Conservation (phyloP, 2,797 vertebrate species). For the Pristis pectinata region DNA sequence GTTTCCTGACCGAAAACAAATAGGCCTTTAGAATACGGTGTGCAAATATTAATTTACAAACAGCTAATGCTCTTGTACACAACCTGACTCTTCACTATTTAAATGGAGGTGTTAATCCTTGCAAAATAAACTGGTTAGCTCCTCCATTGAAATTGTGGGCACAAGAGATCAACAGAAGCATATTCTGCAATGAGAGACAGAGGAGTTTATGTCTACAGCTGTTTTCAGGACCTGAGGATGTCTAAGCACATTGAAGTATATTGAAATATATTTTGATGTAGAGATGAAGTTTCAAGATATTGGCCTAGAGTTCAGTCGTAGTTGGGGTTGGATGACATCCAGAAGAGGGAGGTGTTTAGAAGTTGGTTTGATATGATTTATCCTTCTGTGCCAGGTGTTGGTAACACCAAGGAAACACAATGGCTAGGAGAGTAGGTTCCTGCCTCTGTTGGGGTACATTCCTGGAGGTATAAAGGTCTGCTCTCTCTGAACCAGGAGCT, state of each 20-base stretch:
- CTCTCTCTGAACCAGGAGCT: too few relatives aligned
- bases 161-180: not conserved
- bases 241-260: not conserved
- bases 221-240: not conserved
- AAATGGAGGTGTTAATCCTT: constrained; percentile 22
- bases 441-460: too few relatives aligned
- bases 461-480: too few relatives aligned
- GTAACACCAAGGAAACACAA: too few relatives aligned
- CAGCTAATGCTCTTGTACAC: not conserved
- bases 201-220: not conserved
- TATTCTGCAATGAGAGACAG: not conserved
- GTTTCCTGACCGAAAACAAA: not conserved
- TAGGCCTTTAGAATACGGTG: not conserved
- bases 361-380: too few relatives aligned
- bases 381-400: too few relatives aligned
- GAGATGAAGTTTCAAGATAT: not conserved
- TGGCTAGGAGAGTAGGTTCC: too few relatives aligned
- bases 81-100: not conserved
- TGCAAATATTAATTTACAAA: constrained; percentile 3
- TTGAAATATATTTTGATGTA: not conserved
- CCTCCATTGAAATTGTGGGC: not conserved
- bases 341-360: too few relatives aligned
- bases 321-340: too few relatives aligned
- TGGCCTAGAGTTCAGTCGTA: too few relatives aligned
- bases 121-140: constrained; percentile 21